Evolutionary conservation across 2,113 vertebrate species (phyloP).

Genomic region (Mesitornis unicolor): DNA sequence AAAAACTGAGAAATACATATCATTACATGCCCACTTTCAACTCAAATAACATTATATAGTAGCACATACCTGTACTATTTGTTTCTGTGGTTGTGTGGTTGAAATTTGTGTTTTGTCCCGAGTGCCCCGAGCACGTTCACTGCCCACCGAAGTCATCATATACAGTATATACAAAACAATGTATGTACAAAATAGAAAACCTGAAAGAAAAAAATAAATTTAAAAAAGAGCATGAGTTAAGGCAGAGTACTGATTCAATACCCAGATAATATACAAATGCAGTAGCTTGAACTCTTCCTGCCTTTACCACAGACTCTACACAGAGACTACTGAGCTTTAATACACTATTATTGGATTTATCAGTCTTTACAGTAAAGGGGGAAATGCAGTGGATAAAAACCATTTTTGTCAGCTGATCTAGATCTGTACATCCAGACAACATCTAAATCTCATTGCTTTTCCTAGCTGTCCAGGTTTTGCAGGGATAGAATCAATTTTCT

Average conservation of each 20-base stretch:
- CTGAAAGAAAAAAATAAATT: constrained; percentile 73
- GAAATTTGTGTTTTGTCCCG: constrained; percentile 87
- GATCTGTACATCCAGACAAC: neutral
- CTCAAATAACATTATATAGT: neutral
- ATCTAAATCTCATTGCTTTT: neutral
- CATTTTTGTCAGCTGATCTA: neutral
- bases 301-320: neutral
- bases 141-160: constrained; percentile 98
- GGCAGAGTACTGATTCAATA: neutral
- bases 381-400: neutral
- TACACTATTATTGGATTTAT: neutral
- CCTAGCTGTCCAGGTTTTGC: neutral
- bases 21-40: neutral
- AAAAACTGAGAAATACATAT: rapidly evolving
- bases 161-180: constrained; percentile 99
- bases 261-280: neutral
- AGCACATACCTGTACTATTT: constrained; percentile 86
- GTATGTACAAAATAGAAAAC: constrained; percentile 99
- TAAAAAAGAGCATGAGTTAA: neutral
- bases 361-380: neutral
- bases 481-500: too few relatives aligned
- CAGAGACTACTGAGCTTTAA: neutral
- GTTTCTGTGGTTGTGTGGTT: constrained; percentile 88
- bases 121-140: constrained; percentile 87
- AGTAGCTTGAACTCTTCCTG: neutral